These are phyloP conservation scores for Artibeus lituratus DNA, from an alignment of 2,797 vertebrate species.

Conservation along the genomic window DNA sequence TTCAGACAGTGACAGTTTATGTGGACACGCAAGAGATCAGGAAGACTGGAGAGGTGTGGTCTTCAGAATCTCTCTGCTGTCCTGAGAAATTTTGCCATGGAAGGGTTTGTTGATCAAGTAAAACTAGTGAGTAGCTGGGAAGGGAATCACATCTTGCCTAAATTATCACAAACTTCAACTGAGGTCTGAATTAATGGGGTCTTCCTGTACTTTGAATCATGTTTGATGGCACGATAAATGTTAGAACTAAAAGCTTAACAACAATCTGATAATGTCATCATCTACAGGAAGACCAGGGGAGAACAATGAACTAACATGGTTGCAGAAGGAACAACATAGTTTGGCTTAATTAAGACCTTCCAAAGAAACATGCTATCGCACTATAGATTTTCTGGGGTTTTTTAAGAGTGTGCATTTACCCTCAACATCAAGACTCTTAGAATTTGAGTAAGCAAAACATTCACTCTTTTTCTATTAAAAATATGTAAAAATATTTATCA, in stretches of 20 bases:
- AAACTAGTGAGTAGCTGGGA: neutral
- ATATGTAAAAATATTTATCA: slow-evolving; percentile 10
- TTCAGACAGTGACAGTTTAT: neutral
- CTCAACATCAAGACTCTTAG: neutral
- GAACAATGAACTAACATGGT: neutral
- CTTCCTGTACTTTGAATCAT: neutral
- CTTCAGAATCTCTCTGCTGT: neutral
- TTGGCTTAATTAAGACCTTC: slow-evolving; percentile 41
- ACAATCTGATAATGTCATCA: neutral
- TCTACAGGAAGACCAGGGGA: neutral
- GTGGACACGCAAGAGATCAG: neutral
- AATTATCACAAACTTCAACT: neutral
- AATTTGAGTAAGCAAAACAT: neutral
- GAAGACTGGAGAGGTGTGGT: neutral
- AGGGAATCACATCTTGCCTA: neutral
- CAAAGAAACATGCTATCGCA: neutral
- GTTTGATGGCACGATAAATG: slow-evolving; percentile 26
- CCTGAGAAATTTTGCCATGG: neutral
- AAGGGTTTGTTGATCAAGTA: neutral
- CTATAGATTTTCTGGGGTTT: neutral
- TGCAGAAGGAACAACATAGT: neutral
- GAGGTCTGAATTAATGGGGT: slow-evolving; percentile 13
- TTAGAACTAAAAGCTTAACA: slow-evolving; percentile 47
- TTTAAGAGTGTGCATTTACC: neutral
- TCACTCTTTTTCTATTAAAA: slow-evolving; percentile 11